A percentile compares a stretch with the other conserved stretches of the same genome.
phyloP scores from a whole-genome alignment of 2,888 invertebrate genomes.

The Hirudinaria manillensis region DNA sequence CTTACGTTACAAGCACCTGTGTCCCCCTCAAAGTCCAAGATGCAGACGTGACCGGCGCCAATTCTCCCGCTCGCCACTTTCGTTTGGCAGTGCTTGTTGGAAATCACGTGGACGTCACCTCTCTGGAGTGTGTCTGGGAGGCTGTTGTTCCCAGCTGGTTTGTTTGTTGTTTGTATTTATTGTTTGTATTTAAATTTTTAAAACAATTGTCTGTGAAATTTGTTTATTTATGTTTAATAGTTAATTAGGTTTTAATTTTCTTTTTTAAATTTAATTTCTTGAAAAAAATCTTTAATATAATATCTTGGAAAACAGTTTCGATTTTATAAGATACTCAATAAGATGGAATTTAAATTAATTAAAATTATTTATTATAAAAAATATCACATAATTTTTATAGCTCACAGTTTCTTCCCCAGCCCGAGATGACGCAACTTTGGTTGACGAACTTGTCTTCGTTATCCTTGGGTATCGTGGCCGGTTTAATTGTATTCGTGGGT shows the following conservation, averaged over 20 bases:
- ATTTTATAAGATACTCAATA: too few species aligned
- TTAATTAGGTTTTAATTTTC: too few species aligned
- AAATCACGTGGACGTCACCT: slow-evolving; percentile 17
- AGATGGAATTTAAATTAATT: too few species aligned
- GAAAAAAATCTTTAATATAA: too few species aligned
- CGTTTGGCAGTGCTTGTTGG: neutral
- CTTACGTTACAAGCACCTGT: slow-evolving; percentile 20
- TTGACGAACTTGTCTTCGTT: neutral
- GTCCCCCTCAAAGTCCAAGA: neutral
- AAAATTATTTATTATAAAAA: too few species aligned
- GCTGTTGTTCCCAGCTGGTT: neutral
- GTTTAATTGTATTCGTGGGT: neutral
- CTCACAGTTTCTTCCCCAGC: neutral
- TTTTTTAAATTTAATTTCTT: too few species aligned
- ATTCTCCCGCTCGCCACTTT: neutral
- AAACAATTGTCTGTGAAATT: too few species aligned
- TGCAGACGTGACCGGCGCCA: slow-evolving; percentile 24
- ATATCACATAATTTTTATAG: too few species aligned
- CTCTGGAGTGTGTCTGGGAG: slow-evolving; percentile 28
- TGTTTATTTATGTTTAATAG: too few species aligned
- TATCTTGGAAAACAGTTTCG: too few species aligned
- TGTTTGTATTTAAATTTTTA: too few species aligned
- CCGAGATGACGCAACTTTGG: neutral
- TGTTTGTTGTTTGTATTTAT: neutral
- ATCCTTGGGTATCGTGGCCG: neutral